A percentile compares a stretch with the other conserved stretches of the same genome.
Conservation (phyloP, 30 jellyfish, hydroid and myxozoan species). For the Aurelia aurita complex sp. Pacific region DNA sequence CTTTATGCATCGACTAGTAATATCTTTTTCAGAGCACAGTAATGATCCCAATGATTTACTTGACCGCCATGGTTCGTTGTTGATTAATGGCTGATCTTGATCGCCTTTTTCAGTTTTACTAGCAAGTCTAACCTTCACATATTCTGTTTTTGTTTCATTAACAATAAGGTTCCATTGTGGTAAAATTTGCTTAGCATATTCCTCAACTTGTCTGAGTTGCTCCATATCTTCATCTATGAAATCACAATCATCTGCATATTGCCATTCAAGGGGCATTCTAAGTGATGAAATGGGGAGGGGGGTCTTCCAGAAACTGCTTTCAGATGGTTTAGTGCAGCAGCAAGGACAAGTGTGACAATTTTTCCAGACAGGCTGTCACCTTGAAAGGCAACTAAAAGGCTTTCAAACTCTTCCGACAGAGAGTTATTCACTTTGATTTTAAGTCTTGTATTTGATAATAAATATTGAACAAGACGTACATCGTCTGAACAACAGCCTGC, state of each 20-base stretch:
- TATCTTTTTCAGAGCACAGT: not conserved
- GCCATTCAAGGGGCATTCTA: not conserved
- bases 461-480: slow-evolving; percentile 2
- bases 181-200: not conserved
- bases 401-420: not conserved
- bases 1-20: not conserved
- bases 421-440: not conserved
- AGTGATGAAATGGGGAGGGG: not conserved
- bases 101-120: not conserved
- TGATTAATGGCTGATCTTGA: not conserved
- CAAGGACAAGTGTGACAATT: not conserved
- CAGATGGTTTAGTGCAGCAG: slow-evolving; percentile 3
- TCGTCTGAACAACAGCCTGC: not conserved
- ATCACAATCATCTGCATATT: not conserved
- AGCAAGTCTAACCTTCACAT: not conserved
- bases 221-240: not conserved
- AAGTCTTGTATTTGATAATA: not conserved
- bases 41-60: not conserved
- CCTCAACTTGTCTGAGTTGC: not conserved
- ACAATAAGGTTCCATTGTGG: not conserved
- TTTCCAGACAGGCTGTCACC: slow-evolving; percentile 2
- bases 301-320: not conserved
- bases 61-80: not conserved
- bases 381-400: not conserved
- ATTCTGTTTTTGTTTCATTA: not conserved